Evolutionary conservation across 2,113 vertebrate species (phyloP).

Genomic region (Pogona vitticeps): DNA sequence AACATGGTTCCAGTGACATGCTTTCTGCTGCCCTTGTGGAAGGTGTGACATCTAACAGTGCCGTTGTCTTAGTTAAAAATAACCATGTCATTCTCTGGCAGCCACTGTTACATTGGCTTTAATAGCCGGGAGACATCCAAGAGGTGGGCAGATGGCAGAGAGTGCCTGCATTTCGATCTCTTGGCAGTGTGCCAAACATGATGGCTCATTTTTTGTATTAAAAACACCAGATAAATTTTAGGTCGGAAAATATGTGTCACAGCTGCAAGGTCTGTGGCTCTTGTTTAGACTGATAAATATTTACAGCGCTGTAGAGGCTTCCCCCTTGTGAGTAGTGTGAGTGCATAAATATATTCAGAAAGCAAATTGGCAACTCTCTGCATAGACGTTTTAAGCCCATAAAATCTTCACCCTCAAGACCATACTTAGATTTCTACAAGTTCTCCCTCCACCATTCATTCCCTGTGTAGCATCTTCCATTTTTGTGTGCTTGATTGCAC

Average conservation of each 20-base stretch:
- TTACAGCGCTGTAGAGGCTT: slow-evolving; percentile 26
- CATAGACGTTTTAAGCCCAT: background rate
- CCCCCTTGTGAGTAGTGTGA: background rate
- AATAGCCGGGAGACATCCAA: background rate
- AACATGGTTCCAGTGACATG: background rate
- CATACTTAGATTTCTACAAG: background rate
- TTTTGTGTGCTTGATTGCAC: background rate
- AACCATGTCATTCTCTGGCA: background rate
- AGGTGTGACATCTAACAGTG: background rate
- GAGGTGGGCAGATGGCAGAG: background rate
- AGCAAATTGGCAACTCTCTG: slow-evolving; percentile 24
- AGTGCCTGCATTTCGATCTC: slow-evolving; percentile 3
- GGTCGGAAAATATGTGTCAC: background rate
- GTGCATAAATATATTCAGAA: background rate
- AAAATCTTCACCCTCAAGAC: background rate
- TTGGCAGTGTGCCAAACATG: background rate
- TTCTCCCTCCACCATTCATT: too few relatives aligned
- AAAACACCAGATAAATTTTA: slow-evolving; percentile 5
- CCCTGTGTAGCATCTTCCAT: too few relatives aligned
- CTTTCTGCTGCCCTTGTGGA: background rate
- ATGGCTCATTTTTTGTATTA: slow-evolving; percentile 5
- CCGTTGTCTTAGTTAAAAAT: background rate
- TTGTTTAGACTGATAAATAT: slow-evolving; percentile 32
- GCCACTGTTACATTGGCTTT: background rate
- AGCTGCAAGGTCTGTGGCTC: slow-evolving; percentile 13